Evolutionary conservation across 2,797 vertebrate species (phyloP), one percentile per base, ranked within the genome.

Genomic region (Cirrhinus molitorella): DNA sequence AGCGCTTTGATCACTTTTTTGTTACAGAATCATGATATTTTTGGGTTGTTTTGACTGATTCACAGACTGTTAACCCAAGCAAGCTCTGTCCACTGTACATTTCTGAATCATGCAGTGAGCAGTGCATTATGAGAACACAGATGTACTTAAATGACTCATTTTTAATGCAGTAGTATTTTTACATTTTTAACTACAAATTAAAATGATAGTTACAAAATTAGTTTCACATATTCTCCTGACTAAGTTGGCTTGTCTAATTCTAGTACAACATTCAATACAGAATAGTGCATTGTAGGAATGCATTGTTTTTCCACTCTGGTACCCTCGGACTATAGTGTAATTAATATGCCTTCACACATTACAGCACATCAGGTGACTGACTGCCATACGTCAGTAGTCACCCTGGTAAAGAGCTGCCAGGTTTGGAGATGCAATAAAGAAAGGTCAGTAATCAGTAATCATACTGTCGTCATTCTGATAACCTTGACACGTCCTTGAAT

Each of bases 401-500:
- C 66, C 5, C 17, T 63, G 71, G 28, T 51, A 19, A 81, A 57
- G 49, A 65, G 51, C 28, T 72, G 72, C 59, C 7, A 51, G 51
- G 23, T 83, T 73, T 72, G 70, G 55, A 81, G 25, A 75, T 51
- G 23, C 13, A 34, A 49, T 72, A 28, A 55, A 75, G 23, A 77
- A 25, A 74, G 40, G 55, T 66, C 61, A 34, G 25, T 55, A 51
- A 37, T 31, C 47, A 47, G 66, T 83, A 57, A 83, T 87, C 57
- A 59, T 84, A 73, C 79, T 66, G 34, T 81, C 68, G 76, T 82
- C 45, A 43, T 61, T 76, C 79, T 80, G 66, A 83, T 84, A 78
- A 78, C 85, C 81, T 86, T 86, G 84, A 67, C 37, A 43, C 40
- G 40, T 79, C 55, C 34, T 74, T 81, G 55, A 84, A 40, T 40